Evolutionary conservation across 2,888 invertebrate species (phyloP), one percentile per base, ranked within the genome.

Genomic region (Eupithecia pulchellata): DNA sequence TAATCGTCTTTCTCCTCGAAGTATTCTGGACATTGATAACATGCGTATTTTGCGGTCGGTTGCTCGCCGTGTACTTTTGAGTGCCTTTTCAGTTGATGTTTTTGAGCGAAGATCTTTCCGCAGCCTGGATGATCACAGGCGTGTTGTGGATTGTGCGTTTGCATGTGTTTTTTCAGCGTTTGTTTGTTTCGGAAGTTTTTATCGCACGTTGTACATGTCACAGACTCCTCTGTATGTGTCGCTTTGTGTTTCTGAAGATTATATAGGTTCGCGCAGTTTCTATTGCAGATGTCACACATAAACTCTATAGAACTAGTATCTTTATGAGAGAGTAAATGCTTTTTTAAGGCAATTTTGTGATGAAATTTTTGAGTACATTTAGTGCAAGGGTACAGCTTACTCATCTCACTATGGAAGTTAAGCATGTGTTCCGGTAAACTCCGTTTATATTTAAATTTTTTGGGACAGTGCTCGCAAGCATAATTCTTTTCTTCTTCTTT

Each of bases 181-280:
- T 25, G 20, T 61, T 61, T 61, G 61, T 61, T 61, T 11, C n/a
- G 11, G 20, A 32, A 61, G 34, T 14, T 36, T 61, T 61, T 61
- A 36, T 34, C 25, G 11, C 61, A 61, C 17, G 61, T 61, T 5
- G n/a, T 34, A 34, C 61, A 61, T 14, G 34, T 61, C 1, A 61
- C 9, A 5, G 61, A 61, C 4, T 61, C 61, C 4, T 20, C 61
- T 34, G 34, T 25, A 20, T 61, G 61, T 6, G 61, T 32, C 13
- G 34, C 61, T 34, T 61, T 61, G 6, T 61, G 61, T 34, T 61
- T 61, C 20, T 25, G 13, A 20, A 61, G 34, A 14, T 61, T 61
- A 25, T 61, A 34, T 25, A 36, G 14, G 6, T 34, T 61, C n/a
- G 20, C 36, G 25, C 32, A 32, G 34, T n/a, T n/a, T 32, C 61